Base-by-base conservation (phyloP, 1,140 invertebrate genomes). In the Drosophila mayri region DNA sequence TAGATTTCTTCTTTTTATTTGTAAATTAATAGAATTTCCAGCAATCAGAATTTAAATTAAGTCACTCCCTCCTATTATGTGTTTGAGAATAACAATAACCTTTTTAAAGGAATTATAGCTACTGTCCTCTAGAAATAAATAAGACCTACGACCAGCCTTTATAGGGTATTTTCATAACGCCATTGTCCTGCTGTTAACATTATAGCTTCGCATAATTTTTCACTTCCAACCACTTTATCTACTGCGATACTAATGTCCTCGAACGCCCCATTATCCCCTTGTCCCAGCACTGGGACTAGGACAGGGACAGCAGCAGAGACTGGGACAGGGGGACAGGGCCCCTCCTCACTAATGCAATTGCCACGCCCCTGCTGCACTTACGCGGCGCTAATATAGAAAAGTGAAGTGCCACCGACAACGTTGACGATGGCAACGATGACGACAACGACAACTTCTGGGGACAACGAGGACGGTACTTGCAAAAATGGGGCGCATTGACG, bases 331-430 rank as follows among this genome's bases (percentile, higher is more conserved):
- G 28, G 7, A 30, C 28, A 30, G 28, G 28, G 8, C 28, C 28
- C 32, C 52, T 25, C 22, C 28, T 18, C 44, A 61, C 70, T 86
- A 86, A 86, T 86, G 82, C 78, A 86, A 86, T 86, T 86, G 82
- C 75, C 82, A 86, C 82, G 79, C 83, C 83, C 81, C 83, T 79
- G 83, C 83, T 82, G 83, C 83, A 86, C 83, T 87, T 82, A 87
- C 83, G 76, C 82, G 83, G 79, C 83, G 76, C 83, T 87, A 87
- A 87, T 87, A 87, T 83, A 79, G 83, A 87, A 87, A 87, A 87
- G 84, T 87, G 83, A 87, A 87, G 83, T 87, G 83, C 83, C 74
- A 55, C 74, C 74, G 73, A 77, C 63, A 76, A 67, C 74, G 72
- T 76, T 77, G 75, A 86, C 82, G 82, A 81, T 73, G 83, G 62